phyloP scores from a whole-genome alignment of 2,888 invertebrate species.

The Rhagonycha fulva region DNA sequence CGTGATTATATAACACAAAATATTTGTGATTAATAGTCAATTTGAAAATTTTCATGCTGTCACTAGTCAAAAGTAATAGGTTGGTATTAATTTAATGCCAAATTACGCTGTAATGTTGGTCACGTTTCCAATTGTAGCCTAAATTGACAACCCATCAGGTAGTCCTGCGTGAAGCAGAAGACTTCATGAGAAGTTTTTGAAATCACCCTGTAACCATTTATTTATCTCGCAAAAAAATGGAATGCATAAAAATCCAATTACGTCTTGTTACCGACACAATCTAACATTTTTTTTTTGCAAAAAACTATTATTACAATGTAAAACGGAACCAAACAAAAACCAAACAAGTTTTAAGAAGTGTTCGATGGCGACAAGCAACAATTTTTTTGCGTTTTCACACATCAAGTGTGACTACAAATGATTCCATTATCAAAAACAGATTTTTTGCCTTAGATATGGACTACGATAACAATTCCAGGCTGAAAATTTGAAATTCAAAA shows the following conservation, averaged over 20 bases:
- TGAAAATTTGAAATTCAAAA: conserved; percentile 36
- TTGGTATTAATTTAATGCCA: conserved; percentile 23
- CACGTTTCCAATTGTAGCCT: not conserved
- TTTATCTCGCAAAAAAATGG: not conserved
- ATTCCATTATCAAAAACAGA: conserved; percentile 48
- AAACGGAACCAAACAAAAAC: not conserved
- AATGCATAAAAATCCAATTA: not conserved
- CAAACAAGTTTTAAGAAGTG: conserved; percentile 22
- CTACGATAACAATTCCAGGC: conserved; percentile 34
- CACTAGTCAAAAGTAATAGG: conserved; percentile 1
- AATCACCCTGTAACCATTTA: not conserved
- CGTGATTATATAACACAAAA: conserved; percentile 15
- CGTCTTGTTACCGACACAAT: not conserved
- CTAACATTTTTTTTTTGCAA: not conserved
- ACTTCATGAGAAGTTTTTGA: not conserved
- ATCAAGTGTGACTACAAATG: conserved; percentile 50
- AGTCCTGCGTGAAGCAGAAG: not conserved
- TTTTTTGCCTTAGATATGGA: conserved; percentile 37
- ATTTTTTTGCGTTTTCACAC: conserved; percentile 41
- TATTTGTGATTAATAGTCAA: conserved; percentile 21
- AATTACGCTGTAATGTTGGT: conserved; percentile 10
- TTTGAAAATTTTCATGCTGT: conserved; percentile 14
- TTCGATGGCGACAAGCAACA: conserved; percentile 3
- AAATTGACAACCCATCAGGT: not conserved
- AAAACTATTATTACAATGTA: not conserved